A percentile compares a stretch with the other conserved stretches of the same genome.
Conservation (phyloP, 2,888 invertebrate species). For the Drosophila falleni region DNA sequence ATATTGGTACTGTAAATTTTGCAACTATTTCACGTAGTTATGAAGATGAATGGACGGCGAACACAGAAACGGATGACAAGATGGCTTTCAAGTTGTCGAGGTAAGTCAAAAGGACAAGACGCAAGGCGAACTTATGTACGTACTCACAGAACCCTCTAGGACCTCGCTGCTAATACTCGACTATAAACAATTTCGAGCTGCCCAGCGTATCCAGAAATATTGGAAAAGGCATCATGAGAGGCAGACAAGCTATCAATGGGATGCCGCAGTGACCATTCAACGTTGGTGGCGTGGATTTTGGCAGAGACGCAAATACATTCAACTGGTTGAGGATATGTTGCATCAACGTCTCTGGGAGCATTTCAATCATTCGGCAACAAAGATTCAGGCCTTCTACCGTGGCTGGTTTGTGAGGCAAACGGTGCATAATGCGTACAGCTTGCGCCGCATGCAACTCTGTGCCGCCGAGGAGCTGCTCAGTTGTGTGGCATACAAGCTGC, state of each 20-base stretch:
- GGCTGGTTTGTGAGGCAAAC: constrained; percentile 76
- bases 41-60: background rate
- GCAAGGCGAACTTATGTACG: background rate
- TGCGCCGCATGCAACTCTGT: constrained; percentile 63
- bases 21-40: background rate
- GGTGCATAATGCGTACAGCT: constrained; percentile 75
- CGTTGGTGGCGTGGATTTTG: constrained; percentile 79
- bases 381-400: constrained; percentile 80
- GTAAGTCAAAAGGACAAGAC: background rate
- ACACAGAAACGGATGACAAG: background rate
- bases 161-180: constrained; percentile 60
- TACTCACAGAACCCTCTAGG: constrained; percentile 35
- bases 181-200: constrained; percentile 73
- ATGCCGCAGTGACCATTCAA: constrained; percentile 69
- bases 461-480: constrained; percentile 80
- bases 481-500: constrained; percentile 80
- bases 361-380: constrained; percentile 62
- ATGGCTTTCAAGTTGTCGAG: background rate
- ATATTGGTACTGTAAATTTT: too few species aligned
- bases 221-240: constrained; percentile 56
- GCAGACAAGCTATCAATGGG: background rate
- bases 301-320: constrained; percentile 24
- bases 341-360: constrained; percentile 43
- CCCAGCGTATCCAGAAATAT: constrained; percentile 72
- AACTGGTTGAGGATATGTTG: constrained; percentile 54